phyloP scores from a whole-genome alignment of 2,888 invertebrate species.

The Tanypteryx hageni region DNA sequence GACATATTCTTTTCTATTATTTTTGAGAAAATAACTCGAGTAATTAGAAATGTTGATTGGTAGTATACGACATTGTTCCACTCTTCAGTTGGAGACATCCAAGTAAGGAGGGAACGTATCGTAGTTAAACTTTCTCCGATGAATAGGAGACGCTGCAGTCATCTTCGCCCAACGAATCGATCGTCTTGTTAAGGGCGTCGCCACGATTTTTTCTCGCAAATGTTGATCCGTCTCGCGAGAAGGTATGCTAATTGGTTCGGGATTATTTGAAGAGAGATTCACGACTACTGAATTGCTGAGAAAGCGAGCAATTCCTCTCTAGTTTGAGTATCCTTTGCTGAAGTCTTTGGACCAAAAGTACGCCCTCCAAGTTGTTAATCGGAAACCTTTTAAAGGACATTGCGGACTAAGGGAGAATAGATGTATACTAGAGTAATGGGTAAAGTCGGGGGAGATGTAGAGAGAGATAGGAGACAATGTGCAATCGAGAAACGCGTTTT shows the following conservation, averaged over 20 bases:
- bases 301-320: neutral
- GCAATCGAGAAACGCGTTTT: too few species aligned
- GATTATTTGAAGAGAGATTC: neutral
- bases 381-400: neutral
- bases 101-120: too few species aligned
- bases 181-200: neutral
- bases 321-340: neutral
- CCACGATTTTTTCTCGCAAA: neutral
- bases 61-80: too few species aligned
- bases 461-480: too few species aligned
- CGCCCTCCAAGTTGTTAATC: neutral
- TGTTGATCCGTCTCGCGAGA: conserved; percentile 22
- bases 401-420: neutral
- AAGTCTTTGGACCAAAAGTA: neutral
- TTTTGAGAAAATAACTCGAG: too few species aligned
- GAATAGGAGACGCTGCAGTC: neutral
- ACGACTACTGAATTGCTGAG: neutral
- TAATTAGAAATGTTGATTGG: too few species aligned
- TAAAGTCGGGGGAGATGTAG: neutral
- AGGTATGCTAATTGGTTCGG: neutral
- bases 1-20: too few species aligned
- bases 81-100: too few species aligned
- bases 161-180: neutral
- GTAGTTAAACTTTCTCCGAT: neutral
- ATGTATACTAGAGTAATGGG: neutral